phyloP scores from a whole-genome alignment of 2,888 invertebrate species.

The Junonia oenone region DNA sequence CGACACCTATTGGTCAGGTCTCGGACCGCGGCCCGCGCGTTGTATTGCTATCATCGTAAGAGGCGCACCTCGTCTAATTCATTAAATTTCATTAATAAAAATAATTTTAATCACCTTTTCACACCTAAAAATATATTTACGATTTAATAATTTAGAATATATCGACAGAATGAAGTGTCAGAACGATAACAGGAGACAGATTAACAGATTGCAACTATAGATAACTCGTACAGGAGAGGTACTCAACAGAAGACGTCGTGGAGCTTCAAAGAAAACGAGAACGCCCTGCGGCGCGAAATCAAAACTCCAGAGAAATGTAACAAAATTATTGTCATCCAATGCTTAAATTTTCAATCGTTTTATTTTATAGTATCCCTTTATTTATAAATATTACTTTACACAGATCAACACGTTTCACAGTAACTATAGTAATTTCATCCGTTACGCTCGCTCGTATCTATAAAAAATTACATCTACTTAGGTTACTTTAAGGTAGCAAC shows the following conservation, averaged over 20 bases:
- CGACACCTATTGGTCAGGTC: constrained; percentile 72
- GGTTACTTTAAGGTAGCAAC: constrained; percentile 37
- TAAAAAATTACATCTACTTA: constrained; percentile 57
- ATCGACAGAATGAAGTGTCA: not conserved
- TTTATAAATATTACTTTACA: constrained; percentile 57
- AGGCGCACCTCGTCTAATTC: constrained; percentile 15
- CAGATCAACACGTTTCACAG: constrained; percentile 52
- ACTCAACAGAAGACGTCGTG: not conserved
- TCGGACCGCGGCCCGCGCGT: constrained; percentile 50
- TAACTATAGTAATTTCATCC: constrained; percentile 37
- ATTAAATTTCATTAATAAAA: constrained; percentile 4
- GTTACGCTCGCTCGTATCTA: constrained; percentile 47
- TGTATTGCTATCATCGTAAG: constrained; percentile 60
- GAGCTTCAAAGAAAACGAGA: not conserved
- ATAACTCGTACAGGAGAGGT: not conserved
- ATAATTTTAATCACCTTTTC: not conserved
- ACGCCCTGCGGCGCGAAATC: constrained; percentile 39
- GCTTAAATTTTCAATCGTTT: constrained; percentile 67
- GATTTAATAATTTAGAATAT: not conserved
- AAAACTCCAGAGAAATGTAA: constrained; percentile 56
- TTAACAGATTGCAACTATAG: not conserved
- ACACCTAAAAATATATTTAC: not conserved
- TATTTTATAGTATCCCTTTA: constrained; percentile 52
- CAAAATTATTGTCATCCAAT: constrained; percentile 79
- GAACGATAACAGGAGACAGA: not conserved